Conservation (phyloP, 2,888 invertebrate genomes). For the Agrotis clavis region DNA sequence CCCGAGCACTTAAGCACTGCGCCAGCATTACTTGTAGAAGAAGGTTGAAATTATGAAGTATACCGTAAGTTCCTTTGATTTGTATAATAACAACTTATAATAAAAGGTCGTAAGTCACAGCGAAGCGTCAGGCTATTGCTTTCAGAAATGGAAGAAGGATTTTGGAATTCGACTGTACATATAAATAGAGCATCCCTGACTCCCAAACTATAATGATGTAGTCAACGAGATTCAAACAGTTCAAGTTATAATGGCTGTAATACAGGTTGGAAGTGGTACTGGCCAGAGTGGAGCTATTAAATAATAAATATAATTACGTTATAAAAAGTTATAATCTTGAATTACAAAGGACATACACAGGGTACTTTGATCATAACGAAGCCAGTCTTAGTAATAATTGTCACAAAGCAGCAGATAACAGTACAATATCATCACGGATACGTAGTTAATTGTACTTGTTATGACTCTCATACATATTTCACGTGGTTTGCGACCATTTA, state of each 20-base stretch:
- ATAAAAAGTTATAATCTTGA: conserved; percentile 53
- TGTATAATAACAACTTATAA: no score
- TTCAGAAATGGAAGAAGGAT: no score
- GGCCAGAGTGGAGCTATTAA: conserved; percentile 23
- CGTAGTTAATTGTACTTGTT: conserved; percentile 50
- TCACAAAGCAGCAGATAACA: conserved; percentile 47
- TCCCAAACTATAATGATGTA: no score
- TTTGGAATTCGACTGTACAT: no score
- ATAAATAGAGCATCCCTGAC: no score
- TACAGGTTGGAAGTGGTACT: conserved; percentile 19
- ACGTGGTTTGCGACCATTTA: conserved; percentile 19
- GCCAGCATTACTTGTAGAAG: no score
- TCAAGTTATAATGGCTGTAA: conserved; percentile 32
- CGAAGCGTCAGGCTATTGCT: no score
- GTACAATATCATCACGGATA: conserved; percentile 55
- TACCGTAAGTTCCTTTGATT: no score
- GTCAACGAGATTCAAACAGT: conserved; percentile 26
- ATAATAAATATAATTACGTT: conserved; percentile 41
- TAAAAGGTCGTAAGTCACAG: no score
- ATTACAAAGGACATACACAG: conserved; percentile 34
- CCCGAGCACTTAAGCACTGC: no score
- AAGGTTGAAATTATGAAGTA: no score
- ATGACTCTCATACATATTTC: conserved; percentile 52
- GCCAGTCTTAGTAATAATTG: conserved; percentile 54
- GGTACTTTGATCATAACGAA: conserved; percentile 36